Base-by-base conservation (phyloP, 2,888 invertebrate genomes). In the Polydrusus cervinus region DNA sequence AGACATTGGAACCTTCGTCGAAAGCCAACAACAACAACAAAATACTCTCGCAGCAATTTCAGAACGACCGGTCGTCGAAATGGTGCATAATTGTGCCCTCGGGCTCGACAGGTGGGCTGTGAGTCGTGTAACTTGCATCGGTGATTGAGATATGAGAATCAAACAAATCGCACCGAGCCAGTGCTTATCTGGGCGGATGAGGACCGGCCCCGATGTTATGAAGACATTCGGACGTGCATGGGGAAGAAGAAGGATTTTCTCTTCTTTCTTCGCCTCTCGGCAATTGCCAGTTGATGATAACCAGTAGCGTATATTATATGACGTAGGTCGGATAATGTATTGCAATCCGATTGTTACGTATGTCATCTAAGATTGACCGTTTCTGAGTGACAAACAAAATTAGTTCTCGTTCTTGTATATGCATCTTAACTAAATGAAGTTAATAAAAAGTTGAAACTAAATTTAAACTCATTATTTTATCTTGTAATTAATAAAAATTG, bases 81-180 rank as follows among this genome's bases (percentile, higher is more conserved):
- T 67, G 68, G 68, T 71, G 75, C 75, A 75, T 75, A 75, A 75
- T 75, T 75, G 61, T 25, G 62, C 65, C 74, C 72, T 61, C 38
- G 43, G 76, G 76, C 69, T 11, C 76, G 70, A 72, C 76, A 76
- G 76, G 76, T 76, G 76, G 73, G 66, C 65, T 70, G 69, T 40
- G 61, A 53, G 65, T 72, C 49, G 64, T 69, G 71, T 60, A 69
- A 65, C 51, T 67, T 57, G 49, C 43, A 30, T 57, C 47, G 53
- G 45, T 76, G 76, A 76, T 76, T 73, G 76, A 76, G 76, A 73
- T 76, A 76, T 73, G 76, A 75, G 71, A 76, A 76, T 73, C 70
- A 73, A 76, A 76, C 70, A 73, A 72, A 76, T 76, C 76, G 72
- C 73, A 62, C 76, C 66, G 76, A 73, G 64, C 67, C 71, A 51